Base-by-base conservation (phyloP, 2,888 invertebrate genomes). In the Phymatocera aterrima region DNA sequence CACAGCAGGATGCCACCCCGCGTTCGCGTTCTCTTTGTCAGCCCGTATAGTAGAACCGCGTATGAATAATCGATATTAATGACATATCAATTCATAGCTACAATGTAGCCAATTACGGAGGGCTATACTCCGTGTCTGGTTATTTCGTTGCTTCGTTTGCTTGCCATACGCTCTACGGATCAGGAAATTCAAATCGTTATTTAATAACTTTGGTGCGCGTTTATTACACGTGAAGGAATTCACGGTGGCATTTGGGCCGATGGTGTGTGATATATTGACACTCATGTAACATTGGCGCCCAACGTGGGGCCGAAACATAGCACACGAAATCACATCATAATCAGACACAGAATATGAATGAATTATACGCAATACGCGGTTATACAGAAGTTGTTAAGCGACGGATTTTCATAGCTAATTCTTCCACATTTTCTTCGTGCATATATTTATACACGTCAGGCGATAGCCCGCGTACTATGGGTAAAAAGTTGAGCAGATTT, bases 11-110 rank as follows among this genome's bases (percentile, higher is more conserved):
- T 21, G 34, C 21, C 15, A 24, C 72, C 80, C 78, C 68, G 15
- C 46, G 24, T 46, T 79, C 68, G 15, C 46, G 24, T 46, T 43
- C 68, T 68, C 68, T 68, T 68, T 68, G 68, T 68, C 68, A 28
- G 46, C 28, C 34, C 34, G 61, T 34, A 46, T 34, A 24, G n/a
- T n/a, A n/a, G 43, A 28, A 68, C 21, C 68, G 40, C 68, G 68
- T 68, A 68, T 64, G 80, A 80, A 83, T 86, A 85, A 87, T 87
- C 87, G 85, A 87, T 87, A 87, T 86, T 86, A 87, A 87, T 87
- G 87, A 85, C 87, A 85, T 87, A 86, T 87, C 87, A 87, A 87
- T 87, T 86, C 86, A 85, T 86, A 85, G 83, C 81, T 84, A 86
- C 85, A 87, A 85, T 85, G 84, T 84, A 84, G 84, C 83, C 85